Evolutionary conservation across 2,113 vertebrate genomes (phyloP).

Genomic region (Todiramphus saurophagus): DNA sequence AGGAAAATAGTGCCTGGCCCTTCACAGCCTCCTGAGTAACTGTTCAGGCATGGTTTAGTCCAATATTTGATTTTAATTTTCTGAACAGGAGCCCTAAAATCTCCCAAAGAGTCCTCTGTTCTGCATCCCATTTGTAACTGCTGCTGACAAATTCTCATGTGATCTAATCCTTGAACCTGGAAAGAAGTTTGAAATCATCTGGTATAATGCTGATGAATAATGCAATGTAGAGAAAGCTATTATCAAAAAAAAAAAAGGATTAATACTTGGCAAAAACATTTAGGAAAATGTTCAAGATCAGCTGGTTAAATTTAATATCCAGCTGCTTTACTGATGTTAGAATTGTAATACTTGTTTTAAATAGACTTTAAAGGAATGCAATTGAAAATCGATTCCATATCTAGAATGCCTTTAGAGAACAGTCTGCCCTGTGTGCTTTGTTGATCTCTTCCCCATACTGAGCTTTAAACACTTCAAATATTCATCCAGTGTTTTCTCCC

Average conservation of each 20-base stretch:
- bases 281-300: conserved; percentile 42
- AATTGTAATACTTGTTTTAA: conserved; percentile 52
- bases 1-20: not conserved
- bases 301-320: conserved; percentile 63
- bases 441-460: conserved; percentile 28
- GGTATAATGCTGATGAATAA: conserved; percentile 28
- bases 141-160: conserved; percentile 45
- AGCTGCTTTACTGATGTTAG: conserved; percentile 43
- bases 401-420: not conserved
- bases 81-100: conserved; percentile 25
- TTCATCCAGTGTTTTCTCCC: conserved; percentile 3
- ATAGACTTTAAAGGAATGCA: conserved; percentile 59
- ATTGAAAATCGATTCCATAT: conserved; percentile 55
- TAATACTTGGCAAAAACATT: conserved; percentile 54
- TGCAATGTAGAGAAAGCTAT: conserved; percentile 48
- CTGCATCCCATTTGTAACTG: conserved; percentile 7
- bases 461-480: conserved; percentile 37
- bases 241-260: conserved; percentile 38
- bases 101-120: conserved; percentile 14
- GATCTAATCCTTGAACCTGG: conserved; percentile 39
- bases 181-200: conserved; percentile 42
- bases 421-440: not conserved
- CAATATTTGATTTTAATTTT: conserved; percentile 13
- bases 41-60: not conserved
- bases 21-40: not conserved